phyloP scores from a whole-genome alignment of 2,113 vertebrate species.

The Sterna hirundo region DNA sequence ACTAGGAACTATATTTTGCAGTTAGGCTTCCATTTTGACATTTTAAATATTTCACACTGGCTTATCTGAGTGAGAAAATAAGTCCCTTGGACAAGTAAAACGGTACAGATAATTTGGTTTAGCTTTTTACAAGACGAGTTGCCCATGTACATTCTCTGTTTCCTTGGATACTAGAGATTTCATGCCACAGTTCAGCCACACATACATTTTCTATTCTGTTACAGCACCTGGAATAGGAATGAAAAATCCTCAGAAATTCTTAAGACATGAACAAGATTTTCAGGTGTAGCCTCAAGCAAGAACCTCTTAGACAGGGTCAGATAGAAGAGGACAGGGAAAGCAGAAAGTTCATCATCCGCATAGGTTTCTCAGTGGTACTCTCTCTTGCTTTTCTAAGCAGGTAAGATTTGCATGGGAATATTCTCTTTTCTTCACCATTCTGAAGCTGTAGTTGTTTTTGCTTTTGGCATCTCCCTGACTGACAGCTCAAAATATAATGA shows the following conservation, averaged over 20 bases:
- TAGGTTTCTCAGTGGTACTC: neutral
- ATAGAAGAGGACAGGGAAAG: neutral
- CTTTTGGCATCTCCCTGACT: neutral
- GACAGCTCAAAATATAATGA: neutral
- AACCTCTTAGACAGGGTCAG: neutral
- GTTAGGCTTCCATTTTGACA: neutral
- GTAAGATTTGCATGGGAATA: neutral
- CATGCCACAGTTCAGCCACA: neutral
- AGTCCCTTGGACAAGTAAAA: neutral
- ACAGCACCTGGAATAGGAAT: neutral
- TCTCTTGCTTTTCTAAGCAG: neutral
- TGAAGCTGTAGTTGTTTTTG: neutral
- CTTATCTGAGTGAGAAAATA: neutral
- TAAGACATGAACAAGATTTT: neutral
- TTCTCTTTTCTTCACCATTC: neutral
- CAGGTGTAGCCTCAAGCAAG: neutral
- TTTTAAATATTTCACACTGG: neutral
- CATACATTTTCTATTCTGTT: neutral
- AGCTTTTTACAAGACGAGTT: neutral
- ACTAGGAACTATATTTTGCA: neutral
- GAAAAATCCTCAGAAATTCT: neutral
- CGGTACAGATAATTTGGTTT: neutral
- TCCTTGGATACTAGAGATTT: slow-evolving; percentile 34
- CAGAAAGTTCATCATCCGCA: neutral
- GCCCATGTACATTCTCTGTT: neutral